Evolutionary conservation across 2,797 vertebrate genomes (phyloP), one percentile per base, ranked within the genome.

Genomic region (Rallus crepitans): DNA sequence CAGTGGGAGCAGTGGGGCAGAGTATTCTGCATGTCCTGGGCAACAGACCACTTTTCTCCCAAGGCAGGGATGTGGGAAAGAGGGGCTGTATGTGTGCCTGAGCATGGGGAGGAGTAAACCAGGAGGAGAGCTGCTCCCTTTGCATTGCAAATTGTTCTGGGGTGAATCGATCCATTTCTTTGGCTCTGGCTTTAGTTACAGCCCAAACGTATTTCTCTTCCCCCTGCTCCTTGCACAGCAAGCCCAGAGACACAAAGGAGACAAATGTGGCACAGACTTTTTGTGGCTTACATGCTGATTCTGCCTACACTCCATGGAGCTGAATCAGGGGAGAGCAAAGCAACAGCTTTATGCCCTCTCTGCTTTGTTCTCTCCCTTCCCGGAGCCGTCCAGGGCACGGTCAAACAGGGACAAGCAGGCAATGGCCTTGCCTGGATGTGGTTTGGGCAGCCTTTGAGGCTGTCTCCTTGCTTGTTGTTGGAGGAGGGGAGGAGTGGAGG

Each of bases 221-320:
- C 42, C 75, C 33, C 31, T 53, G 63, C 48, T 82, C 73, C 93
- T 89, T 35, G 57, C 28, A 73, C 88, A 56, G 69, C 65, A 61
- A 95, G 37, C 50, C 61, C 75, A 28, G 82, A 78, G 85, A 93
- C 90, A 90, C 73, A 88, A 94, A 95, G 70, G 70, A 94, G 53
- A 76, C 33, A 48, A 92, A 94, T 39, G 90, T 64, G 68, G 60
- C 71, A 52, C 75, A 88, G 80, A 37, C 33, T 92, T 77, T n/a
- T 73, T 52, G 87, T 39, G 87, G 73, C 23, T 91, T 82, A 59
- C 3, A 17, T 77, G 88, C 73, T 42, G 64, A 56, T 81, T 68
- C 84, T 16, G 77, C 55, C 80, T 60, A 28, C 4, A 5, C 40
- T 77, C 25, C 59, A 0, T 25, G 16, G 81, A 89, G 64, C 80